Evolutionary conservation across 2,888 invertebrate genomes (phyloP), one percentile per base, ranked within the genome.

Genomic region (Scaptodrosophila latifasciaeformis): DNA sequence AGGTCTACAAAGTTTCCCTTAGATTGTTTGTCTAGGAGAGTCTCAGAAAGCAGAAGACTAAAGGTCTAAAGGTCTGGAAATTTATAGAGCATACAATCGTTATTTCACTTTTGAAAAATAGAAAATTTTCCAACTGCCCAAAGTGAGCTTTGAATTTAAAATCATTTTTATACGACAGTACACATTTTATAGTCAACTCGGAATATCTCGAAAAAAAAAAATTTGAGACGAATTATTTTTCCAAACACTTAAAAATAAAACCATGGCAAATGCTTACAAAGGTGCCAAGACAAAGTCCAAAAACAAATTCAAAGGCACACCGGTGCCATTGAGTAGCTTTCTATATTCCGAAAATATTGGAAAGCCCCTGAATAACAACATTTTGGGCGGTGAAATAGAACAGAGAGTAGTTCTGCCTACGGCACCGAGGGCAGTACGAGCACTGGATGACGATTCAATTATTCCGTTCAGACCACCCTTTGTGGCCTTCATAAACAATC

Each of bases 401-500:
- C 40, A 19, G 18, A 24, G 42, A 13, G 9, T 42, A 24, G 42
- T 10, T 0, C 17, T 48, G 17, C 47, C 47, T n/a, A 48, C 47
- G 6, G 47, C 47, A 9, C 37, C 47, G 29, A 21, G 47, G 0
- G 37, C 39, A 9, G 27, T 35, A 17, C 47, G 47, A 5, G 17
- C 13, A 2, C 24, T 46, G 13, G 46, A 46, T 3, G 1, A 21
- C 2, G 46, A 46, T 13, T 4, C 4, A 9, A 29, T 7, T 15
- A 13, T 48, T 2, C 27, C 59, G 0, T 24, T 0, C 1, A 6
- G 24, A 0, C 43, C 64, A n/a, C 59, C 62, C 0, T 62, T 18
- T 44, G 49, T 54, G 46, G 62, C 64, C 1, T 18, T 49, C 43
- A 49, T 64, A 1, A 59, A 54, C 18, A 62, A 62, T 15, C 39